These are phyloP conservation scores for Polypterus senegalus DNA, from an alignment of 2,113 vertebrate species.

Conservation along the genomic window DNA sequence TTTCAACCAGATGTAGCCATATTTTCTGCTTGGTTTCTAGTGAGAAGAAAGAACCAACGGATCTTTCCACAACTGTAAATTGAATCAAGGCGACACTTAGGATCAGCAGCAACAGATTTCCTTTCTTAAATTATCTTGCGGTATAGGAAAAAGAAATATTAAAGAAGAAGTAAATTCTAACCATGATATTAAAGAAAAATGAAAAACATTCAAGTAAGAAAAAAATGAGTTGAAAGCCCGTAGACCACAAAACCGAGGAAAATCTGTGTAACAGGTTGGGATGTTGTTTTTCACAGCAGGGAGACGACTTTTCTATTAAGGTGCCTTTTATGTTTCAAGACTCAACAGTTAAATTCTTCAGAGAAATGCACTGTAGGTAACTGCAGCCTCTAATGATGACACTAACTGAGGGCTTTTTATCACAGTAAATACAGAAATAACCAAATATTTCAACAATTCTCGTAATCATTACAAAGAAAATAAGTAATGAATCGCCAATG, in stretches of 20 bases:
- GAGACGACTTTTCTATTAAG: constrained; percentile 37
- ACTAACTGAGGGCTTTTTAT: too few relatives aligned
- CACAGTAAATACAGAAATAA: too few relatives aligned
- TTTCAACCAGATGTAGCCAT: background rate
- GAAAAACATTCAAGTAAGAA: constrained; percentile 5
- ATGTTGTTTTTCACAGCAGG: constrained; percentile 23
- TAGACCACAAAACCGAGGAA: constrained; percentile 27
- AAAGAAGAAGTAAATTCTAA: constrained; percentile 17
- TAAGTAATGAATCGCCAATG: too few relatives aligned
- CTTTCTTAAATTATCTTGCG: constrained; percentile 20
- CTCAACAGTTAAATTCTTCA: too few relatives aligned
- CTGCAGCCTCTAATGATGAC: too few relatives aligned
- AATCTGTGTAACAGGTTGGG: constrained; percentile 37
- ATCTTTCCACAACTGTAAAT: constrained; percentile 23
- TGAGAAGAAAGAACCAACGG: constrained; percentile 9
- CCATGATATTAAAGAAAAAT: constrained; percentile 13
- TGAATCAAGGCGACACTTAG: constrained; percentile 21
- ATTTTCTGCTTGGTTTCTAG: background rate
- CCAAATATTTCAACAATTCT: too few relatives aligned
- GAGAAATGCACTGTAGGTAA: too few relatives aligned
- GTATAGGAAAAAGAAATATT: constrained; percentile 13
- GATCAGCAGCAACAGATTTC: constrained; percentile 23
- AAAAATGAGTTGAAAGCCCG: constrained; percentile 17
- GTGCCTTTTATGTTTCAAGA: constrained; percentile 6
- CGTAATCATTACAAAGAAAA: too few relatives aligned